These are phyloP conservation scores for Epinephelus fuscoguttatus DNA, from an alignment of 2,113 vertebrate genomes.

Conservation along the genomic window DNA sequence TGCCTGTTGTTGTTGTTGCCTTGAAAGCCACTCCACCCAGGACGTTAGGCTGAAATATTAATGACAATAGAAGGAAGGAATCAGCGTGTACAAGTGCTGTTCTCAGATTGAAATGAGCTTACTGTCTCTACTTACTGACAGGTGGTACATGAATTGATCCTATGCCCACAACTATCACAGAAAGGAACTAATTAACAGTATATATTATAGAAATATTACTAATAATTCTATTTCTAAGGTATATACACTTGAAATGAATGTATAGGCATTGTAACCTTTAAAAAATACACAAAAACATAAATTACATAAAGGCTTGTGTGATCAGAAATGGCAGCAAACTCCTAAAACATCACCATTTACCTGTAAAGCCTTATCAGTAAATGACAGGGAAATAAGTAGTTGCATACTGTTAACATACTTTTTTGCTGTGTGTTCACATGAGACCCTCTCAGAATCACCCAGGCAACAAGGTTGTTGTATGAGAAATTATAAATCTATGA, in stretches of 20 bases:
- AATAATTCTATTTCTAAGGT: too few relatives aligned
- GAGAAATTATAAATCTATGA: not conserved
- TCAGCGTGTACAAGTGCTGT: constrained; percentile 9
- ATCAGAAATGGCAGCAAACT: not conserved
- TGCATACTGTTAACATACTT: not conserved
- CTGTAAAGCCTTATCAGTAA: not conserved
- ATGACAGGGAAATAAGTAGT: not conserved
- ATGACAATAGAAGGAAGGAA: constrained; percentile 15
- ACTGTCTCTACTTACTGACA: not conserved
- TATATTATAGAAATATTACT: not conserved
- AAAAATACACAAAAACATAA: not conserved
- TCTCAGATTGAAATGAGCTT: constrained; percentile 1
- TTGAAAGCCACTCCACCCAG: constrained; percentile 37
- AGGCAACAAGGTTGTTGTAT: not conserved
- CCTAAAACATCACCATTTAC: not conserved
- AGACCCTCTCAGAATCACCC: not conserved
- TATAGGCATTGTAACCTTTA: not conserved
- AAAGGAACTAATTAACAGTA: not conserved
- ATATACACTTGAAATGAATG: not conserved
- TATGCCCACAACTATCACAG: not conserved
- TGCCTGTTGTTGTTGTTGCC: constrained; percentile 52
- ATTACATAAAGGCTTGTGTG: not conserved
- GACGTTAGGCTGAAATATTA: constrained; percentile 47
- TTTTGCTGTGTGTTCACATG: not conserved
- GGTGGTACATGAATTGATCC: not conserved